Evolutionary conservation across 2,888 invertebrate species (phyloP), one percentile per base, ranked within the genome.

Genomic region (Salpingus planirostris): DNA sequence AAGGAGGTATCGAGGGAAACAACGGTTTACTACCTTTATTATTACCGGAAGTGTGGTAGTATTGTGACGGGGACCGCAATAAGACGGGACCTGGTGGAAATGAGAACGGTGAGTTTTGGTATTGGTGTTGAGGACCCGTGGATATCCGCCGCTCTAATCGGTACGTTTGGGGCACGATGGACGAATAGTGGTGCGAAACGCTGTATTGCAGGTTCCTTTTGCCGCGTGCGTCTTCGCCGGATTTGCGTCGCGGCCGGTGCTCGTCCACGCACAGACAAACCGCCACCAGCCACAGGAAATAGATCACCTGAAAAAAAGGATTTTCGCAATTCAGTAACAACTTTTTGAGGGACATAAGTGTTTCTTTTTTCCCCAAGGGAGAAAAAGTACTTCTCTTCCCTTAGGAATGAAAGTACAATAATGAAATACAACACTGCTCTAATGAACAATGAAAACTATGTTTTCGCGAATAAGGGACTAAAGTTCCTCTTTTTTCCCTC

Each of bases 131-230:
- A 31, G 64, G 51, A 23, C 57, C 67, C 58, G 69, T 67, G 11
- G 74, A 68, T 52, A 74, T 70, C 53, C 75, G 65, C 45, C 75
- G 60, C 45, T 70, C 68, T 12, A 70, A 62, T 50, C 73, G 60
- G 50, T 67, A 74, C 32, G 69, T 67, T n/a, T 67, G 60, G 3
- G 73, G 72, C n/a, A n/a, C n/a, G n/a, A n/a, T n/a, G 46, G 66
- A 65, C 39, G 71, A 69, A 50, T 72, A 71, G 25, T 73, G 73
- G 8, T 76, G 69, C n/a, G 73, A 67, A 37, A 75, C 61, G 21
- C 69, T 71, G 50, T 76, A 75, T 44, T 75, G 74, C 27, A 75
- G 56, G 46, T 74, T 74, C 48, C 74, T 68, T 38, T 73, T 73
- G 18, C 70, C 68, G 53, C 74, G 63, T 43, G 68, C 68, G 44